A percentile compares a stretch with the other conserved stretches of the same genome.
Evolutionary conservation across 2,888 invertebrate species (phyloP).

Genomic region (Diarsia brunnea): DNA sequence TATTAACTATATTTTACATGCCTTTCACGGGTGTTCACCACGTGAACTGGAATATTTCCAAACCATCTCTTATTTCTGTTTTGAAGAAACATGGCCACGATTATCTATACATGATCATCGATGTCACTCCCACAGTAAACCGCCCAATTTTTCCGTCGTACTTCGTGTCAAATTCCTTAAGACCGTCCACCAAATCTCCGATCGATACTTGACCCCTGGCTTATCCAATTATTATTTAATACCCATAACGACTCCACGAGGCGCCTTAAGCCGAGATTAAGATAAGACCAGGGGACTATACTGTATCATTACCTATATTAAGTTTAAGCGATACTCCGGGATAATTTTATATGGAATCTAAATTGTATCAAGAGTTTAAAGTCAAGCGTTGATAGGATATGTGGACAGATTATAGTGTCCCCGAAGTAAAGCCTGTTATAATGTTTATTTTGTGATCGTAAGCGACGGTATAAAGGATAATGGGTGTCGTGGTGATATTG

Average conservation of each 20-base stretch:
- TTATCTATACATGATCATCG: constrained; percentile 1
- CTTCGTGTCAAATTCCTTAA: constrained; percentile 56
- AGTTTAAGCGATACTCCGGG: constrained; percentile 77
- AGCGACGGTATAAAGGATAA: constrained; percentile 31
- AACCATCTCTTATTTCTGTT: neutral
- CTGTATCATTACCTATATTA: constrained; percentile 86
- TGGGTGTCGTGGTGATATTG: constrained; percentile 23
- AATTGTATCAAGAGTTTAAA: constrained; percentile 84
- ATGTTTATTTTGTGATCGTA: constrained; percentile 52
- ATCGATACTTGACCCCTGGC: constrained; percentile 84
- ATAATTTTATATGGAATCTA: constrained; percentile 83
- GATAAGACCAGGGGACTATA: constrained; percentile 83
- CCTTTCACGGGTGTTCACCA: neutral
- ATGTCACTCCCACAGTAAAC: constrained; percentile 28
- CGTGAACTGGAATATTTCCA: neutral
- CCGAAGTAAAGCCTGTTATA: constrained; percentile 67
- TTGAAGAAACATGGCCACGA: neutral
- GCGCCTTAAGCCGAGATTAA: constrained; percentile 87
- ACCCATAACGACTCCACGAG: constrained; percentile 81
- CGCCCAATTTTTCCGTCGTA: constrained; percentile 25
- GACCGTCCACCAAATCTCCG: constrained; percentile 72
- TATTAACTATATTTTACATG: neutral
- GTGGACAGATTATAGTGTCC: constrained; percentile 82
- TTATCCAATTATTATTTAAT: constrained; percentile 89
- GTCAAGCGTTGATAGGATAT: constrained; percentile 73